Conservation (phyloP, 2,113 vertebrate genomes). For the Equus przewalskii region DNA sequence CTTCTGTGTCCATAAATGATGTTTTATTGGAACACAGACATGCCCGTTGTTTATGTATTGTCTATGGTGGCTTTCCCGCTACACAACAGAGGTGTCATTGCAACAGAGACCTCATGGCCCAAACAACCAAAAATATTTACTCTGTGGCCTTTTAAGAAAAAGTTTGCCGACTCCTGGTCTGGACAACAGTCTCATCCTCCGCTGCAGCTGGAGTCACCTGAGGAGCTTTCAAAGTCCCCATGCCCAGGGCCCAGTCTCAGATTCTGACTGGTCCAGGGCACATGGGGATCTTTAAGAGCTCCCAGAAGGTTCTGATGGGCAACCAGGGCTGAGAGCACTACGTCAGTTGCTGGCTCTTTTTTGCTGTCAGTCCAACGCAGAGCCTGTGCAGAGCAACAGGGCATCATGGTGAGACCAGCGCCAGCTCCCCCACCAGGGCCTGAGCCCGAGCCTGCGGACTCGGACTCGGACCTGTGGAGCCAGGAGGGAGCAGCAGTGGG, state of each 20-base stretch:
- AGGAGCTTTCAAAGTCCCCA: neutral
- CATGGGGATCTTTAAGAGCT: neutral
- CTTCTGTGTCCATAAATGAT: neutral
- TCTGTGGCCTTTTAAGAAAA: neutral
- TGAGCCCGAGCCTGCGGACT: neutral
- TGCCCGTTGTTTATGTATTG: accelerated
- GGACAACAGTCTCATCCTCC: neutral
- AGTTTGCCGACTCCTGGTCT: neutral
- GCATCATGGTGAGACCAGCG: accelerated
- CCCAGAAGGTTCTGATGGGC: neutral
- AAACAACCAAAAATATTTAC: neutral
- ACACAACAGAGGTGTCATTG: neutral
- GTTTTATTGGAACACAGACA: neutral
- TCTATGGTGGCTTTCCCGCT: neutral
- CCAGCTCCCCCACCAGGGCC: too few relatives aligned
- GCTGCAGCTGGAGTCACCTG: neutral
- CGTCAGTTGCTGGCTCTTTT: neutral
- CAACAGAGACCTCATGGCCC: neutral
- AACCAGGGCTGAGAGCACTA: accelerated
- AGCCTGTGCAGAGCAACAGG: accelerated
- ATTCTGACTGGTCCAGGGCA: neutral
- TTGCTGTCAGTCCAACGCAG: accelerated
- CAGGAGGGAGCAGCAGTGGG: neutral
- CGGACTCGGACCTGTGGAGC: neutral
- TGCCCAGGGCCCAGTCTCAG: neutral